Base-by-base conservation (phyloP, 2,797 vertebrate genomes). In the Pseudotriccus pelzelni region DNA sequence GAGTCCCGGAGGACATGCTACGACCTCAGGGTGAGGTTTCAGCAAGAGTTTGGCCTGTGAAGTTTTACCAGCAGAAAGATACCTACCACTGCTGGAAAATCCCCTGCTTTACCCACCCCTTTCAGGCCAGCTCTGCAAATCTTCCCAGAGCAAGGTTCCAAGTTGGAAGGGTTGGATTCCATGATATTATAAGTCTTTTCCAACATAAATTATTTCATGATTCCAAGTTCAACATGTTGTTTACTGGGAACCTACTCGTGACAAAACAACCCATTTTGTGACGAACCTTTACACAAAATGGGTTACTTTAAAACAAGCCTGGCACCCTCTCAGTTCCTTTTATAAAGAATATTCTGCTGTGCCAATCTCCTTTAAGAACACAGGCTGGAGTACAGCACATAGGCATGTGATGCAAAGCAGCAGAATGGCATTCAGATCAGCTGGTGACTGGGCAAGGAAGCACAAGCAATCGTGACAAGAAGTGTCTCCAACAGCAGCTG, bases 371-470 rank as follows among this genome's bases (percentile, higher is more conserved):
- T 70, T 69, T 63, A 84, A 64, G 72, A 60, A 49, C 36, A 49
- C 34, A 30, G 22, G 14, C 59, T 24, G 4, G 1, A 53, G 53
- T 27, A 28, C 7, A 69, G 56, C 63, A 87, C 0, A 0, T 5
- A 67, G 47, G 41, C 49, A 34, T 3, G 27, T 49, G 76, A 58
- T 43, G 74, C 43, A 60, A 20, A 70, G 77, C 10, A 32, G 64
- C 39, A 78, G 68, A 93, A 91, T 3, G 27, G 66, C 60, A 43
- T 55, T 32, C 32, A 52, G 72, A 55, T 63, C 67, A 79, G 59
- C 82, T 44, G 43, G 41, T 44, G 17, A 59, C 1, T 68, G 49
- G 95, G 49, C 70, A 91, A 41, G 28, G 63, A 78, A 69, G 23
- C 44, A 58, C 3, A 23, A 91, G 49, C 78, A 78, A 82, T 28